phyloP scores from a whole-genome alignment of 2,797 vertebrate genomes.

The Anisognathus igniventris region DNA sequence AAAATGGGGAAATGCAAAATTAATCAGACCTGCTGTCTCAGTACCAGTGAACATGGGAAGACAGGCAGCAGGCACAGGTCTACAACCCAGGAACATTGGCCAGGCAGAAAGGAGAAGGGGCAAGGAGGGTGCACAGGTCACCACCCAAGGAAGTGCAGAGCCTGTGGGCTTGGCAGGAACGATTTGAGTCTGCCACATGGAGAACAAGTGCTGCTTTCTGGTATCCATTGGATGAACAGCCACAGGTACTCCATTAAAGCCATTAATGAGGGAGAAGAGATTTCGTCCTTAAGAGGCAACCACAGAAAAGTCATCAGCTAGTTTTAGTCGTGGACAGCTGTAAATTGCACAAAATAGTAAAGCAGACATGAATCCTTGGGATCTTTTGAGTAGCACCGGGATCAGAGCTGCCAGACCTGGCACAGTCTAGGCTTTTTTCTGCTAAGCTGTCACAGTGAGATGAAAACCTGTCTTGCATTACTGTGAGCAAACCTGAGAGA shows the following conservation, averaged over 20 bases:
- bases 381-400: background rate
- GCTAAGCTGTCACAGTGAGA: background rate
- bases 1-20: background rate
- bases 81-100: background rate
- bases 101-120: background rate
- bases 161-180: background rate
- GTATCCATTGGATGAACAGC: background rate
- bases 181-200: rapidly evolving
- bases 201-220: background rate
- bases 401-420: background rate
- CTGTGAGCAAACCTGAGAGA: background rate
- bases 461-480: background rate
- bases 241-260: background rate
- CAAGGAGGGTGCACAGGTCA: background rate
- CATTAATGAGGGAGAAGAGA: background rate
- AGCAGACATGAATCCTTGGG: background rate
- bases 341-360: background rate
- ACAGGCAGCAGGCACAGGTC: background rate
- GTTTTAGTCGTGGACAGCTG: background rate
- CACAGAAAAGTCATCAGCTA: background rate
- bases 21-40: background rate
- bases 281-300: background rate
- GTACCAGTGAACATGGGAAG: background rate
- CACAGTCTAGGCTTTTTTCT: background rate
- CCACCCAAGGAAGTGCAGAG: background rate